A percentile compares a stretch with the other conserved stretches of the same genome.
Conservation (phyloP, 2,888 invertebrate species). For the Eupithecia dodoneata region DNA sequence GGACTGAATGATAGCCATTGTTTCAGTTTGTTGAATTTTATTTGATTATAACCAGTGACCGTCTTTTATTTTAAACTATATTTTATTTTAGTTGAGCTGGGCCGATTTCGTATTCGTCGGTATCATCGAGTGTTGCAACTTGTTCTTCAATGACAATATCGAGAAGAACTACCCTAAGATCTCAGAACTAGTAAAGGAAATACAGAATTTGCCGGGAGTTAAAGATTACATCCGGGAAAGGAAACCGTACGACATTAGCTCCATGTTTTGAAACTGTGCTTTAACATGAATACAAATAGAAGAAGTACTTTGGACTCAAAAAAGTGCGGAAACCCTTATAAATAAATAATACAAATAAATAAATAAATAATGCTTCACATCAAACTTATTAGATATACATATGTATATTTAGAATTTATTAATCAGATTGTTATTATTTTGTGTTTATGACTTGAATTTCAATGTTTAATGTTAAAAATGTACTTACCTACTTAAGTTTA, state of each 20-base stretch:
- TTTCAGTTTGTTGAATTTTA: background rate
- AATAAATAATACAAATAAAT: too few relatives aligned
- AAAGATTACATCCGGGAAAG: conserved; percentile 67
- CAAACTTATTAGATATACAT: too few relatives aligned
- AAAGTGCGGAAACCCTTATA: too few relatives aligned
- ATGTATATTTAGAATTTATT: too few relatives aligned
- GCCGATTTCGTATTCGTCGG: conserved; percentile 71
- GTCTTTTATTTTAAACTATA: background rate
- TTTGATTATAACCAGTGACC: background rate
- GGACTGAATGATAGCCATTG: too few relatives aligned
- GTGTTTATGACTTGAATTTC: too few relatives aligned
- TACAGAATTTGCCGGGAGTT: conserved; percentile 63
- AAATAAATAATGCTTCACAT: too few relatives aligned
- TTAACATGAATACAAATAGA: background rate
- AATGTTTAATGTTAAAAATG: too few relatives aligned
- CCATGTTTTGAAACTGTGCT: background rate
- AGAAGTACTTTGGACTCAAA: background rate
- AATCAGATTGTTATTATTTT: too few relatives aligned
- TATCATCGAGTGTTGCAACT: conserved; percentile 62
- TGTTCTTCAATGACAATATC: conserved; percentile 57
- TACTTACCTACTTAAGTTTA: too few relatives aligned
- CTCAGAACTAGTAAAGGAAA: conserved; percentile 53
- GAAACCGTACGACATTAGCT: conserved; percentile 48
- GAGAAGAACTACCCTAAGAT: conserved; percentile 66
- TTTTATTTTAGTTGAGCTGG: conserved; percentile 64